Evolutionary conservation across 1,140 invertebrate genomes (phyloP).

Genomic region (Lanistes nyassanus): DNA sequence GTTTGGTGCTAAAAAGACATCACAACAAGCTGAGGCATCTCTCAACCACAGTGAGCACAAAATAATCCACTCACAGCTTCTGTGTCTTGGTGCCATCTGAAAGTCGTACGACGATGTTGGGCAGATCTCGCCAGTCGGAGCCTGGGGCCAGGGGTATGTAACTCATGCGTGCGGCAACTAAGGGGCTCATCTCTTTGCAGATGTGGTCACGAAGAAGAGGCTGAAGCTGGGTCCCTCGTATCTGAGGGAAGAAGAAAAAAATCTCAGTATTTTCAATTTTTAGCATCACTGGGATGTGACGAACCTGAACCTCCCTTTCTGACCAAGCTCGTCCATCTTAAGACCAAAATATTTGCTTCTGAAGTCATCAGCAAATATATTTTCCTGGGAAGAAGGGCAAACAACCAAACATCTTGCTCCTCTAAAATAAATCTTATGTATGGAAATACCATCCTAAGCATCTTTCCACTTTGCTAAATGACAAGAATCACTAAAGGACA

Average conservation of each 20-base stretch:
- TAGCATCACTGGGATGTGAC: too few relatives aligned
- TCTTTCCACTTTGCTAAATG: too few relatives aligned
- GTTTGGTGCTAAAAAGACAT: too few relatives aligned
- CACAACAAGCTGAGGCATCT: too few relatives aligned
- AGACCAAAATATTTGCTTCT: too few relatives aligned
- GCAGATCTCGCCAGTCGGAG: slow-evolving; percentile 88
- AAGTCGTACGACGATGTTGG: slow-evolving; percentile 79
- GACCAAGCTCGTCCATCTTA: too few relatives aligned
- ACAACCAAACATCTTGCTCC: not conserved
- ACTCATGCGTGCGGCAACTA: slow-evolving; percentile 82
- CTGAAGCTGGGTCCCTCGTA: slow-evolving; percentile 73
- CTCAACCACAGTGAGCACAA: too few relatives aligned
- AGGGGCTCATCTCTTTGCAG: slow-evolving; percentile 85
- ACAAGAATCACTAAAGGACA: too few relatives aligned
- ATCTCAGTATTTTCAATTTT: not conserved
- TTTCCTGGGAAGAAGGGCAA: not conserved
- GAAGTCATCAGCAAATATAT: too few relatives aligned
- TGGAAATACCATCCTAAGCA: not conserved
- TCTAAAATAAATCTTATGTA: not conserved
- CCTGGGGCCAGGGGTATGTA: slow-evolving; percentile 80
- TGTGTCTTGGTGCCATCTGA: slow-evolving; percentile 77
- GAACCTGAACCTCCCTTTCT: too few relatives aligned
- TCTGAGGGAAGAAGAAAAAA: slow-evolving; percentile 60
- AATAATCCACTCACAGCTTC: slow-evolving; percentile 71
- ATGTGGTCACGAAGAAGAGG: slow-evolving; percentile 80